Conservation (phyloP, 2,797 vertebrate species). For the Scolopax rusticola region DNA sequence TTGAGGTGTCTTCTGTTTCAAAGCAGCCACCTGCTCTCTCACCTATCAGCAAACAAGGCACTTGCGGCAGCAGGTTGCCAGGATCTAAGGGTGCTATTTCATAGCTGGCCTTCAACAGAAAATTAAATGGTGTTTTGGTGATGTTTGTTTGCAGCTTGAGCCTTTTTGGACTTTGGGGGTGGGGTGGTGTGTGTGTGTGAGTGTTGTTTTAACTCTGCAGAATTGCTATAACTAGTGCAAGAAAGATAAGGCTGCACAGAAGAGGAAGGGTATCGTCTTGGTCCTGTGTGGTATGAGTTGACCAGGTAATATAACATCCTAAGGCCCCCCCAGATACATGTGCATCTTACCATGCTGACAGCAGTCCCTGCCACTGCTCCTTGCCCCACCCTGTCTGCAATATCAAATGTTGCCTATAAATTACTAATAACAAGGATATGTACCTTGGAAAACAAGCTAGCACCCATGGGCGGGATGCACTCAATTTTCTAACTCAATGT, state of each 20-base stretch:
- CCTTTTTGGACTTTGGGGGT: background rate
- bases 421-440: background rate
- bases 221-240: background rate
- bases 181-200: no score
- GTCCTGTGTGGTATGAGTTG: fast-evolving
- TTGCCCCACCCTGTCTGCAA: background rate
- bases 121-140: fast-evolving
- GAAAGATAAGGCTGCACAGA: background rate
- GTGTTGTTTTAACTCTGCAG: background rate
- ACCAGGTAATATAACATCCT: background rate
- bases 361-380: background rate
- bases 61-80: background rate
- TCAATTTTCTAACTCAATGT: slow-evolving; percentile 9
- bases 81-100: background rate
- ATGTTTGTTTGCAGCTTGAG: background rate
- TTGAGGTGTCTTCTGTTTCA: background rate
- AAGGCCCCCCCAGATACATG: background rate
- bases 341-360: background rate
- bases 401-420: background rate
- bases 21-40: background rate
- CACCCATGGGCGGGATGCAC: slow-evolving; percentile 7
- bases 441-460: background rate
- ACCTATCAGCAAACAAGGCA: background rate
- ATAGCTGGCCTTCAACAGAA: background rate
- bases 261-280: background rate